Evolutionary conservation across 2,113 vertebrate genomes (phyloP), one percentile per base, ranked within the genome.

Genomic region (Xenus cinereus): DNA sequence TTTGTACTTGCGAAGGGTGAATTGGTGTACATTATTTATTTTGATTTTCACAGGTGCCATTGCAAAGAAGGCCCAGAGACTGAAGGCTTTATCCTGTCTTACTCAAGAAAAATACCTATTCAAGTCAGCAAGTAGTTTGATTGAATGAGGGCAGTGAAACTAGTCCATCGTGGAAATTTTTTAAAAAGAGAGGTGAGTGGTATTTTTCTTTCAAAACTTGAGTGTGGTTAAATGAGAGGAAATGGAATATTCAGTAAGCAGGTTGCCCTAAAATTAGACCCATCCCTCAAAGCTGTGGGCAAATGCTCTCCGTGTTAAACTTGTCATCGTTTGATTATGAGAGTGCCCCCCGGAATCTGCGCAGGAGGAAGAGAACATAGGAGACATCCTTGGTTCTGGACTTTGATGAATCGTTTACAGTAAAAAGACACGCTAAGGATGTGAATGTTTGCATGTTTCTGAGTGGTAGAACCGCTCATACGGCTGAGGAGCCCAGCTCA

Each of bases 21-120:
- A 30, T 30, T n/a, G 23, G 23, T 54, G 10, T 81, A 63, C 43
- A 4, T 39, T 84, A 53, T 68, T 87, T 83, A 30, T 69, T 76
- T 91, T 79, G 20, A 50, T 95, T 91, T 96, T 93, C 75, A 80
- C 75, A 91, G 79, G 63, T 48, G 90, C 54, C 10, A 7, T 90
- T 73, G 22, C 45, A 91, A 83, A 88, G 63, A 27, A 57, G n/a
- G 50, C 57, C 20, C 27, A 35, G 75, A 82, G 73, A 76, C 17
- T 6, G 59, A 91, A 54, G 19, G 35, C 13, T 90, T 82, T 64
- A 43, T 73, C 73, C 17, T 53, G 76, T 64, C 21, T 78, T 79
- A 59, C 24, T 76, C 19, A 24, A 24, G 66, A 84, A 76, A 37
- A 76, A 60, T 16, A 48, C 3, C 45, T 48, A 4, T 57, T 87